Conservation (phyloP, 2,113 vertebrate species). For the Eonycteris spelaea region DNA sequence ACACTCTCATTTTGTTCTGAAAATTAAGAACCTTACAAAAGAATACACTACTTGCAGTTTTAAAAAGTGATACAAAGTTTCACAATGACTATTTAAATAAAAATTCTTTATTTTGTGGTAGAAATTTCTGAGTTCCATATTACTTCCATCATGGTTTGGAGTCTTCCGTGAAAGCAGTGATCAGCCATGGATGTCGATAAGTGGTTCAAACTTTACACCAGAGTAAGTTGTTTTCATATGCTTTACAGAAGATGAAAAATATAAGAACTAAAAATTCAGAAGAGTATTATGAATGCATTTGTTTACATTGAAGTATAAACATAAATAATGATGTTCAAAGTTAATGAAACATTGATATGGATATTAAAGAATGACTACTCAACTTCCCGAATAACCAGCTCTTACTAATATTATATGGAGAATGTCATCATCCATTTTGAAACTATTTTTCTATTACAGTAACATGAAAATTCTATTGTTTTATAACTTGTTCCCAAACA, state of each 20-base stretch:
- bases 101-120: neutral
- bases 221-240: neutral
- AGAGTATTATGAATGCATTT: neutral
- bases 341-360: neutral
- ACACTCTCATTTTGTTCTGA: neutral
- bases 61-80: neutral
- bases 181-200: neutral
- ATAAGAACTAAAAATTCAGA: neutral
- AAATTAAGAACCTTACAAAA: neutral
- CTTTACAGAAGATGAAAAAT: neutral
- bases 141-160: neutral
- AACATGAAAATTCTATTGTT: neutral
- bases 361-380: neutral
- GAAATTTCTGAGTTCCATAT: neutral
- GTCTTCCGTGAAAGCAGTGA: accelerated
- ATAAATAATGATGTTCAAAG: neutral
- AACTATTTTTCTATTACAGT: neutral
- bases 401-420: neutral
- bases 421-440: neutral
- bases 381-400: neutral
- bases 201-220: neutral
- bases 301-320: neutral
- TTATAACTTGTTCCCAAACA: neutral
- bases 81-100: neutral
- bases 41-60: neutral